These are phyloP conservation scores for Vulpes lagopus DNA, from an alignment of 2,113 vertebrate species.

Conservation along the genomic window DNA sequence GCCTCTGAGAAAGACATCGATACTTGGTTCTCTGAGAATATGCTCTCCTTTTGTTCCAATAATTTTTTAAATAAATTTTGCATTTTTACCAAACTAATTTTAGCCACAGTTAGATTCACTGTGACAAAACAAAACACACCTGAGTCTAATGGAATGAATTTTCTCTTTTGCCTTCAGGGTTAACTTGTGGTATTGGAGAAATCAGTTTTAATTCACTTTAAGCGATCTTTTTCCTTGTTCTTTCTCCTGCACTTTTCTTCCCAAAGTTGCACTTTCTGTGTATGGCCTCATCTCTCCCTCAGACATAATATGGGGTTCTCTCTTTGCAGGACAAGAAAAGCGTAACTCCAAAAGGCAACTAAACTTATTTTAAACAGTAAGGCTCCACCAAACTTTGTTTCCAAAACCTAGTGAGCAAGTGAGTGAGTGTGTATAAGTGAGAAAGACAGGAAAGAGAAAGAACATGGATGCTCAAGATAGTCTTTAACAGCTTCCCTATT, in stretches of 20 bases:
- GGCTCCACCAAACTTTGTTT: not conserved
- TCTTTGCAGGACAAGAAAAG: not conserved
- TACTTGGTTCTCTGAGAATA: not conserved
- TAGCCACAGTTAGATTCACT: not conserved
- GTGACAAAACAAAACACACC: not conserved
- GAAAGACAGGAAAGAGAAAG: not conserved
- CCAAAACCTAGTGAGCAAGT: not conserved
- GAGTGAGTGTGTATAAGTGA: not conserved
- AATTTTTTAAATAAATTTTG: slow-evolving; percentile 43
- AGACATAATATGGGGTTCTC: not conserved
- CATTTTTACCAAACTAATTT: slow-evolving; percentile 20
- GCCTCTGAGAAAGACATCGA: not conserved
- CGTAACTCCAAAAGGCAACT: not conserved
- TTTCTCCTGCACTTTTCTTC: not conserved
- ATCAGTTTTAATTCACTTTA: slow-evolving; percentile 12
- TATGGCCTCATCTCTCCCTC: not conserved
- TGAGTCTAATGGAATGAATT: not conserved
- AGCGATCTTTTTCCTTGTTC: not conserved
- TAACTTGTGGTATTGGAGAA: not conserved
- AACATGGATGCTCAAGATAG: not conserved
- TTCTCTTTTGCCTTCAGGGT: not conserved
- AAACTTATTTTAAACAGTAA: not conserved
- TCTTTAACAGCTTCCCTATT: not conserved
- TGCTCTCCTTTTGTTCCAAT: not conserved
- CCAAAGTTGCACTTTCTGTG: not conserved